These are phyloP conservation scores for Anadara kagoshimensis DNA, from an alignment of 1,140 invertebrate genomes.

Conservation along the genomic window DNA sequence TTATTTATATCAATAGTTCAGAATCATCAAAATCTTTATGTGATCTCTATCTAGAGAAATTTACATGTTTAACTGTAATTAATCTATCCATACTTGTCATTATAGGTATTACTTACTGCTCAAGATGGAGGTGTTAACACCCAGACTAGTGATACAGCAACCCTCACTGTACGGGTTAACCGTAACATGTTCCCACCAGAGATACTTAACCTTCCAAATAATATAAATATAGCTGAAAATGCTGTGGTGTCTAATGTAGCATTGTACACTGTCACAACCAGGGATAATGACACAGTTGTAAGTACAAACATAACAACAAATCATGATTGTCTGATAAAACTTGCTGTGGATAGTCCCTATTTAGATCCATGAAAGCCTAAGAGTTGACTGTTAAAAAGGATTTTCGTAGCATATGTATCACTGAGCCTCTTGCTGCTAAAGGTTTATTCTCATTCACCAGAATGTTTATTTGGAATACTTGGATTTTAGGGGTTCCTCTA, in stretches of 20 bases:
- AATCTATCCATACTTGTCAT: too few species aligned
- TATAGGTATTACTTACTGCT: constrained; percentile 16
- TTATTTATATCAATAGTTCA: too few species aligned
- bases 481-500: too few species aligned
- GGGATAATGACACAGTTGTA: constrained; percentile 51
- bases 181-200: constrained; percentile 53
- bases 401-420: too few species aligned
- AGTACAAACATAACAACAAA: background rate
- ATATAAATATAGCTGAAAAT: constrained; percentile 30
- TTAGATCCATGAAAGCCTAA: too few species aligned
- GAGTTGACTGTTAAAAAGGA: too few species aligned
- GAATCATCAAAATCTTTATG: too few species aligned
- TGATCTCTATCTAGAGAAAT: too few species aligned
- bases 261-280: constrained; percentile 37
- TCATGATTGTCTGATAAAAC: background rate
- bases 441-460: too few species aligned
- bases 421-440: too few species aligned
- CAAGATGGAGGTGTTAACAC: constrained; percentile 43
- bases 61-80: too few species aligned
- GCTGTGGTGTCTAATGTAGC: background rate
- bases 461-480: background rate
- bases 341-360: background rate
- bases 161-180: constrained; percentile 53
- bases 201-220: constrained; percentile 51
- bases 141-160: constrained; percentile 42